Evolutionary conservation across 2,113 vertebrate species (phyloP).

Genomic region (Forbesichthys agassizii): DNA sequence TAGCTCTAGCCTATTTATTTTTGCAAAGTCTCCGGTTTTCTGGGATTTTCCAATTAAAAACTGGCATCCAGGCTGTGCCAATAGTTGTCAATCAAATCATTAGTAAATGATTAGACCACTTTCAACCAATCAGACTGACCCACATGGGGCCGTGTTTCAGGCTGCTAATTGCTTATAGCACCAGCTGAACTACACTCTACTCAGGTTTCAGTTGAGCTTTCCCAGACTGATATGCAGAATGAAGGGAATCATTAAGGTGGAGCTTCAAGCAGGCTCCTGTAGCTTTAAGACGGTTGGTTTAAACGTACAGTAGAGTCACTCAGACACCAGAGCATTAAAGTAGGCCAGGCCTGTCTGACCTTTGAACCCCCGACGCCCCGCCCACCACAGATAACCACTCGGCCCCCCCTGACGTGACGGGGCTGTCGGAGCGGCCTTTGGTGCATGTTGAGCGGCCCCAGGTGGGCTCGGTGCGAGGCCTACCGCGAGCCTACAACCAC

Average conservation of each 20-base stretch:
- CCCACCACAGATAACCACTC: slow-evolving; percentile 84
- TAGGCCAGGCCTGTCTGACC: slow-evolving; percentile 41
- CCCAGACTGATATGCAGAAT: too few species aligned
- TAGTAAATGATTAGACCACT: too few species aligned
- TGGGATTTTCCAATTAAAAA: too few species aligned
- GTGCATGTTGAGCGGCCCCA: slow-evolving; percentile 79
- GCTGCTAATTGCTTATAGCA: too few species aligned
- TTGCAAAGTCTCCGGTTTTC: background rate
- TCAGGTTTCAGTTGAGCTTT: too few species aligned
- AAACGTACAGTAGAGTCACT: slow-evolving; percentile 8
- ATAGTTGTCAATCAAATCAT: too few species aligned
- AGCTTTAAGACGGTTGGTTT: background rate
- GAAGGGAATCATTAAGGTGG: too few species aligned
- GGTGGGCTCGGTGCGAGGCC: slow-evolving; percentile 82
- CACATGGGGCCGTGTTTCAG: too few species aligned
- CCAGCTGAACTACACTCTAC: background rate
- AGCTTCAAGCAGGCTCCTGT: background rate
- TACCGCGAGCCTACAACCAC: slow-evolving; percentile 79
- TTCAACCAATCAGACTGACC: too few species aligned
- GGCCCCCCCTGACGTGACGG: slow-evolving; percentile 93
- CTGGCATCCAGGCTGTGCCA: too few species aligned
- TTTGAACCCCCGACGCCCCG: slow-evolving; percentile 62
- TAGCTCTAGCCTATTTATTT: background rate
- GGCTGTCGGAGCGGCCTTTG: slow-evolving; percentile 79
- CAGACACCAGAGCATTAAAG: slow-evolving; percentile 6